phyloP scores from a whole-genome alignment of 37 sponge, comb jelly and placozoan genomes.

The Oopsacas minuta region DNA sequence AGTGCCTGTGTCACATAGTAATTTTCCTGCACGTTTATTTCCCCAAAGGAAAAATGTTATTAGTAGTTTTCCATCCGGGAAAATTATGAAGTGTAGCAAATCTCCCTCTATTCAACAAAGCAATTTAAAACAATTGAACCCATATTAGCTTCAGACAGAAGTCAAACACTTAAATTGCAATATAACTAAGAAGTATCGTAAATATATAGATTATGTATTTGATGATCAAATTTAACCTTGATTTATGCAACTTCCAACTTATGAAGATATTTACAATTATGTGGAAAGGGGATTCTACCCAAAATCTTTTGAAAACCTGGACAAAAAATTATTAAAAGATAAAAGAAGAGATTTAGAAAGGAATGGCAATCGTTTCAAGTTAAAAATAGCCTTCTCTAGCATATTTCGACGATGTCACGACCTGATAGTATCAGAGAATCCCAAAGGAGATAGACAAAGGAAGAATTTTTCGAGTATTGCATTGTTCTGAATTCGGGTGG shows the following conservation, averaged over 20 bases:
- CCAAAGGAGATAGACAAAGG: neutral
- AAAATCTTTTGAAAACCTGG: too few species aligned
- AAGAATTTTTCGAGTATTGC: neutral
- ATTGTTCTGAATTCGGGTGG: neutral
- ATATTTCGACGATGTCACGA: neutral
- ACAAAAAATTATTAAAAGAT: neutral
- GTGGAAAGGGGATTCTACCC: too few species aligned
- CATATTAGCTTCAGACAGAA: neutral
- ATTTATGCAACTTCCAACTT: too few species aligned
- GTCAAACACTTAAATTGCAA: neutral
- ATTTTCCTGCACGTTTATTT: neutral
- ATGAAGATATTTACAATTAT: too few species aligned
- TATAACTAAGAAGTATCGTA: neutral
- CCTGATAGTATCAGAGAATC: too few species aligned
- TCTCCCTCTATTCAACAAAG: neutral
- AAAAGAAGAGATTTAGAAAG: neutral
- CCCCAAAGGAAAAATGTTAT: neutral
- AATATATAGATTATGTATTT: neutral
- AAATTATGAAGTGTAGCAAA: neutral
- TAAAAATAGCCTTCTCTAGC: neutral
- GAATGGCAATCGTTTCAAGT: too few species aligned
- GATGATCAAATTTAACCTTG: too few species aligned
- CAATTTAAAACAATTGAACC: neutral
- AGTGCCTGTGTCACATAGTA: neutral
- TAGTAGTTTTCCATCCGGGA: neutral